Evolutionary conservation across 2,797 vertebrate genomes (phyloP).

Genomic region (Melanotaenia trifasciata): DNA sequence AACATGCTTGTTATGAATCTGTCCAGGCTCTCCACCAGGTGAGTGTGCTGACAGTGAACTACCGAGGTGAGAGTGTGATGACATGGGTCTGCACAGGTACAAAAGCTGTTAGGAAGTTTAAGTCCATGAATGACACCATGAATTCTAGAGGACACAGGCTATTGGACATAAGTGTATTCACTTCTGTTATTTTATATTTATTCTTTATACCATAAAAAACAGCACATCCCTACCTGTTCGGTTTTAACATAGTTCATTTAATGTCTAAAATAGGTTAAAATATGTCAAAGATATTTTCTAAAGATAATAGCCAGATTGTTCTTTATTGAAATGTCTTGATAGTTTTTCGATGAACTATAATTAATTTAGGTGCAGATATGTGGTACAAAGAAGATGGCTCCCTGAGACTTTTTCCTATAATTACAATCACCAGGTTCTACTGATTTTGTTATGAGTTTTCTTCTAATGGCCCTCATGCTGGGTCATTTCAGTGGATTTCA

Average conservation of each 20-base stretch:
- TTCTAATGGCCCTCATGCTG: background rate
- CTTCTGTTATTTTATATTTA: too few species aligned
- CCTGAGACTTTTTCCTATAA: slow-evolving; percentile 1
- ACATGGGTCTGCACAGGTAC: background rate
- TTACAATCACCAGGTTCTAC: background rate
- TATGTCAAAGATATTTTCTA: background rate
- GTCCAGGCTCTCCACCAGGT: background rate
- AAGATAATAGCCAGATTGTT: background rate
- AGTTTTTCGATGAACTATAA: too few species aligned
- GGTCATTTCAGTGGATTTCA: background rate
- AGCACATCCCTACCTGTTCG: too few species aligned
- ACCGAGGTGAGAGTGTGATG: background rate
- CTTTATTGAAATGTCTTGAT: too few species aligned
- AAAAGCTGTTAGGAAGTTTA: slow-evolving; percentile 4
- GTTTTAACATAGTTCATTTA: too few species aligned
- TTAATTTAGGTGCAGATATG: background rate
- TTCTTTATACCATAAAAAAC: too few species aligned
- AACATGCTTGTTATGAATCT: background rate
- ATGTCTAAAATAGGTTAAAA: background rate
- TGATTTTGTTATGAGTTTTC: background rate
- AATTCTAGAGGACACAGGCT: background rate
- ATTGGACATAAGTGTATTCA: too few species aligned
- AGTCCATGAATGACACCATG: background rate
- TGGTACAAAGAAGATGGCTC: background rate
- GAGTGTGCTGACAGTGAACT: background rate